These are phyloP conservation scores for Clistopyga incitator DNA, from an alignment of 2,888 invertebrate genomes.

Conservation along the genomic window DNA sequence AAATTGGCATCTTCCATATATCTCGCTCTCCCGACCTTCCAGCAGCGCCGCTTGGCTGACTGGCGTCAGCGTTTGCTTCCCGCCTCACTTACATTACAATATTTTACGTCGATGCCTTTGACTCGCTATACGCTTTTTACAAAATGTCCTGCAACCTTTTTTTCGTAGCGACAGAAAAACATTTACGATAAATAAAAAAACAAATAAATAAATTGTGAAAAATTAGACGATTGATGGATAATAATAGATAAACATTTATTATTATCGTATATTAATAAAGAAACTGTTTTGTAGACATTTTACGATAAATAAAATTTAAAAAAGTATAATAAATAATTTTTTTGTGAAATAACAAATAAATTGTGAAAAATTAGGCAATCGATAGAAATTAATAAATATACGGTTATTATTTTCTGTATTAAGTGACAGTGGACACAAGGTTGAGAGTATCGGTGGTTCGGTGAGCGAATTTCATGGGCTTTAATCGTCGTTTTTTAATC, in stretches of 20 bases:
- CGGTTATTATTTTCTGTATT: no score
- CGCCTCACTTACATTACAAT: slow-evolving; percentile 4
- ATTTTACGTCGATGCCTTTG: neutral
- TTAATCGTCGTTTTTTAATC: neutral
- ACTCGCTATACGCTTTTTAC: neutral
- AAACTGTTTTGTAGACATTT: no score
- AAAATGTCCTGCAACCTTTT: neutral
- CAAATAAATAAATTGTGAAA: neutral
- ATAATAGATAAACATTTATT: neutral
- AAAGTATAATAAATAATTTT: no score
- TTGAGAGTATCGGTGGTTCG: neutral
- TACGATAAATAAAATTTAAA: no score
- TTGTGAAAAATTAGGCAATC: neutral
- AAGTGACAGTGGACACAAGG: no score
- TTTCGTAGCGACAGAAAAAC: no score
- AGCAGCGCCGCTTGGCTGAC: slow-evolving; percentile 39
- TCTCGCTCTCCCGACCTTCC: slow-evolving; percentile 61
- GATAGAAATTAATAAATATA: no score
- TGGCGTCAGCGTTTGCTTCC: neutral
- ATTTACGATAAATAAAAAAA: slow-evolving; percentile 19
- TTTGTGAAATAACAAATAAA: slow-evolving; percentile 1
- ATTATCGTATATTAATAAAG: neutral
- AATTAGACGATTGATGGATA: neutral
- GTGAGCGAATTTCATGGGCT: neutral
- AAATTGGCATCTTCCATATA: slow-evolving; percentile 71